Evolutionary conservation across 2,113 vertebrate species (phyloP).

Genomic region (Chaenogobius annularis): DNA sequence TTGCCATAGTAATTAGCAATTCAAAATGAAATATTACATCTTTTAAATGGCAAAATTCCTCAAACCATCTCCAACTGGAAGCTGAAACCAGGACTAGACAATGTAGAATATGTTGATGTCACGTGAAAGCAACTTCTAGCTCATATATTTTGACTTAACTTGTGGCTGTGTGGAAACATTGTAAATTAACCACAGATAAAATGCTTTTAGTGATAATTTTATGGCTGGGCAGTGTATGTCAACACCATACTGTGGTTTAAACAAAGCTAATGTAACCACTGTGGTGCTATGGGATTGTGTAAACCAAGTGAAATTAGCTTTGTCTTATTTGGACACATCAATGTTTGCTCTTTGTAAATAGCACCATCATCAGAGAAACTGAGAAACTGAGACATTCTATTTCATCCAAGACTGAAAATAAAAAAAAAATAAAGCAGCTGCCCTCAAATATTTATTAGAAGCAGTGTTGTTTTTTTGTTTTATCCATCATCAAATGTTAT

Average conservation of each 20-base stretch:
- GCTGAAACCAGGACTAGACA: no score
- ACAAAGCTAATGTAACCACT: background rate
- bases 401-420: background rate
- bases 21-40: no score
- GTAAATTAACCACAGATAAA: background rate
- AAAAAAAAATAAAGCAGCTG: background rate
- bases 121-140: no score
- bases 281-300: background rate
- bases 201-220: background rate
- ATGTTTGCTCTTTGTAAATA: background rate
- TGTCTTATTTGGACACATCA: background rate
- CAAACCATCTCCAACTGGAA: no score
- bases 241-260: background rate
- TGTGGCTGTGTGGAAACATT: no score
- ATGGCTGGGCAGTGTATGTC: background rate
- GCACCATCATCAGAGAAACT: background rate
- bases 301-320: conserved; percentile 4
- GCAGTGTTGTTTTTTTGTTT: background rate
- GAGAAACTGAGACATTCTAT: background rate
- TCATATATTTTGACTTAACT: no score
- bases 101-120: no score
- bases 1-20: no score
- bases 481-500: conserved; percentile 3
- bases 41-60: no score
- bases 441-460: background rate